These are phyloP conservation scores for Chelmon rostratus DNA, from an alignment of 2,797 vertebrate species.

Conservation along the genomic window DNA sequence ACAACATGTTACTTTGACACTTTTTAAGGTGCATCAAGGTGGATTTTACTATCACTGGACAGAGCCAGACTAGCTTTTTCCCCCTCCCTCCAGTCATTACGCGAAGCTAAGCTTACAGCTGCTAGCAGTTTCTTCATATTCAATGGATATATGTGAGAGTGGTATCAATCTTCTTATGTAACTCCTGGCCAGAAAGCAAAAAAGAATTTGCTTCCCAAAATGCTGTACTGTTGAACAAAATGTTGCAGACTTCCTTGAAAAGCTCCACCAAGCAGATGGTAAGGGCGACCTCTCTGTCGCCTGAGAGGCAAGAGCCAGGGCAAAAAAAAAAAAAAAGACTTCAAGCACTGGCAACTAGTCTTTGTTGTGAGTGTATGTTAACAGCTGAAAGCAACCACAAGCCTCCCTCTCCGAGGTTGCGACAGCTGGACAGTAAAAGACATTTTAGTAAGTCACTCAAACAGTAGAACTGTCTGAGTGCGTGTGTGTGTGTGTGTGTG, in stretches of 20 bases:
- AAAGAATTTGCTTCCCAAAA: too few species aligned
- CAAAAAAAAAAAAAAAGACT: background rate
- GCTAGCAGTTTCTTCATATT: too few species aligned
- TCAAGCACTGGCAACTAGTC: background rate
- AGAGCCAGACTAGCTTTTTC: too few species aligned
- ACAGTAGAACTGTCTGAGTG: slow-evolving; percentile 15
- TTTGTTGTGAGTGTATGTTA: slow-evolving; percentile 31
- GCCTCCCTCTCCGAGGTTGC: slow-evolving; percentile 24
- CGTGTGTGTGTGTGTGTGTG: background rate
- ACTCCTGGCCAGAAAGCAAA: too few species aligned
- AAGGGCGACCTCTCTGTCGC: background rate
- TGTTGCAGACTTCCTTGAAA: background rate
- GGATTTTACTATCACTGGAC: too few species aligned
- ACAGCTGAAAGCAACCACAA: slow-evolving; percentile 66
- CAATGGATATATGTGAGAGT: too few species aligned
- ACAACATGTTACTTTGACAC: too few species aligned
- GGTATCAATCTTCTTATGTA: too few species aligned
- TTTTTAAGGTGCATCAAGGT: too few species aligned
- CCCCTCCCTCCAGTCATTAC: too few species aligned
- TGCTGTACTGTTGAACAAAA: too few species aligned
- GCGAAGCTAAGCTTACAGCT: background rate
- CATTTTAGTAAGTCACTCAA: slow-evolving; percentile 50
- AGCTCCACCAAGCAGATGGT: background rate
- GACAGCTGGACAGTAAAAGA: slow-evolving; percentile 73
- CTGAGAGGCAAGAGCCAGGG: slow-evolving; percentile 13